phyloP scores from a whole-genome alignment of 2,797 vertebrate genomes.

The Acanthis flammea region DNA sequence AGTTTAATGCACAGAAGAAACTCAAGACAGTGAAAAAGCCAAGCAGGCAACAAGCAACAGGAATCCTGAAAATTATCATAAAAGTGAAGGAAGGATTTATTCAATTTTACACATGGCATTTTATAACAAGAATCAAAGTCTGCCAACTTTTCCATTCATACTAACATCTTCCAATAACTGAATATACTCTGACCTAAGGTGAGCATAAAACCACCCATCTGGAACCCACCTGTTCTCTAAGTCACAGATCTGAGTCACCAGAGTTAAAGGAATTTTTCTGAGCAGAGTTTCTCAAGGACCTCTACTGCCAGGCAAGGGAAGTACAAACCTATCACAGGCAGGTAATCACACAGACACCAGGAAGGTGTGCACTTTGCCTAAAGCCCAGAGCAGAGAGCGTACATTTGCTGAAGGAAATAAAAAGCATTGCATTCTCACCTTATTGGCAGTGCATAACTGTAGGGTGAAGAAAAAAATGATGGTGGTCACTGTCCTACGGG shows the following conservation, averaged over 20 bases:
- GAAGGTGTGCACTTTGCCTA: neutral
- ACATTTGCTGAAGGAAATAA: neutral
- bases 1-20: slow-evolving; percentile 36
- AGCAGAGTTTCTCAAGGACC: slow-evolving; percentile 34
- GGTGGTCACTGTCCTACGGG: neutral
- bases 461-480: neutral
- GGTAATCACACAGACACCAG: neutral
- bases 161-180: neutral
- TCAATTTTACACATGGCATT: neutral
- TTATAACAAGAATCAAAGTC: neutral
- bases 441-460: slow-evolving; percentile 45
- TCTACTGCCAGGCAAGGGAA: slow-evolving; percentile 38
- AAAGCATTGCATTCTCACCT: slow-evolving; percentile 66
- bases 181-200: slow-evolving; percentile 1
- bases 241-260: slow-evolving; percentile 5
- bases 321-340: neutral
- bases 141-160: neutral
- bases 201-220: neutral
- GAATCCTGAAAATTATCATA: neutral
- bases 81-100: neutral
- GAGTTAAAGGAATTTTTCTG: neutral
- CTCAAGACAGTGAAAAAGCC: slow-evolving; percentile 50
- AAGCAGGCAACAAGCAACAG: slow-evolving; percentile 21
- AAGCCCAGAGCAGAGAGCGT: neutral
- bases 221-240: neutral